phyloP scores from a whole-genome alignment of 2,113 vertebrate species.

The Cochlearius cochlearius region DNA sequence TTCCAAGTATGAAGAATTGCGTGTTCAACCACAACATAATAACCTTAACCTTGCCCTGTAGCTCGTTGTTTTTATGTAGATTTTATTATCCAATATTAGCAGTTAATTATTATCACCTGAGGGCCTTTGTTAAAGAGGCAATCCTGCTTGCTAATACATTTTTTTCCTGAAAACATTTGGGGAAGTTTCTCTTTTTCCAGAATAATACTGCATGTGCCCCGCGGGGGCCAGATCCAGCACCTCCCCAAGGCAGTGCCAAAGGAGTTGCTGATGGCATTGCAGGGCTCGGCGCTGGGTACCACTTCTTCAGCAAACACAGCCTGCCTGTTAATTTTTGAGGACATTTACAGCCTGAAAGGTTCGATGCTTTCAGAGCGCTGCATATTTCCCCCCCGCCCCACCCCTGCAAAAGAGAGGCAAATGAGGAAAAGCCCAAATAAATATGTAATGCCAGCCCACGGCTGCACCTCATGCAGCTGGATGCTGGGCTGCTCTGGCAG shows the following conservation, averaged over 20 bases:
- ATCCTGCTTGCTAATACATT: background rate
- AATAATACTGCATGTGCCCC: background rate
- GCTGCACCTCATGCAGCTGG: background rate
- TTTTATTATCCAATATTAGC: slow-evolving; percentile 56
- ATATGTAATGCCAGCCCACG: background rate
- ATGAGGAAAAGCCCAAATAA: background rate
- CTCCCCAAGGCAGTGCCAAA: background rate
- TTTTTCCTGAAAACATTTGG: background rate
- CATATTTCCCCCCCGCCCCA: background rate
- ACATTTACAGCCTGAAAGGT: background rate
- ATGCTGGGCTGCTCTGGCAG: background rate
- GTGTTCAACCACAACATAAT: background rate
- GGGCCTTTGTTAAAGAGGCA: background rate
- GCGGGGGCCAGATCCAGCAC: background rate
- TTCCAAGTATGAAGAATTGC: slow-evolving; percentile 21
- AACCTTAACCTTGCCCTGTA: slow-evolving; percentile 37
- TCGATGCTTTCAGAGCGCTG: background rate
- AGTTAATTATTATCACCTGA: slow-evolving; percentile 50
- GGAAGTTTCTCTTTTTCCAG: background rate
- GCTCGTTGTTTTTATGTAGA: slow-evolving; percentile 46
- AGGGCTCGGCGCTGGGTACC: background rate
- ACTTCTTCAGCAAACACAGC: background rate
- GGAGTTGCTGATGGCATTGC: background rate
- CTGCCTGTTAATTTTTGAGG: background rate
- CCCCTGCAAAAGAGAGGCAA: background rate